Conservation (phyloP, 2,113 vertebrate species). For the Piprites chloris region DNA sequence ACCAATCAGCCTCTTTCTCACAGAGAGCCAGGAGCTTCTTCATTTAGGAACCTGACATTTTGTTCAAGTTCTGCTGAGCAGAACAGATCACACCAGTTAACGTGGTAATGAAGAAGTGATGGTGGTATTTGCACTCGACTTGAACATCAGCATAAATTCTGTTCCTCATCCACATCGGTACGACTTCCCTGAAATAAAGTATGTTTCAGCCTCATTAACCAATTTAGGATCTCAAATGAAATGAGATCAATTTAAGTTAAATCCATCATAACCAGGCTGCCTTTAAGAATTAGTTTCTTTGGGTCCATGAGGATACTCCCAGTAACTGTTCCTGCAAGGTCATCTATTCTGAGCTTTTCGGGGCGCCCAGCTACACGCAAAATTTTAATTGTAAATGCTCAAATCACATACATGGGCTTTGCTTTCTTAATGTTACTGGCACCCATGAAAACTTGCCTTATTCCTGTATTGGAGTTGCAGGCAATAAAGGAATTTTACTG, state of each 20-base stretch:
- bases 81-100: conserved; percentile 63
- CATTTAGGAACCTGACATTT: conserved; percentile 66
- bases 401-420: background rate
- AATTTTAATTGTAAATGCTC: background rate
- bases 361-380: background rate
- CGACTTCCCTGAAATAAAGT: conserved; percentile 28
- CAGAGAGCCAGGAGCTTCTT: conserved; percentile 22
- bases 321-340: background rate
- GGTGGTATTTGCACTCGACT: conserved; percentile 61
- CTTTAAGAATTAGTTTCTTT: background rate
- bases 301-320: background rate
- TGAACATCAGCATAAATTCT: conserved; percentile 46
- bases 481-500: background rate
- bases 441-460: background rate
- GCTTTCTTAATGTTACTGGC: background rate
- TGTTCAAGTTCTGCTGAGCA: conserved; percentile 43
- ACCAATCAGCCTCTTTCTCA: conserved; percentile 13
- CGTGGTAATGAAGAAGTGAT: conserved; percentile 51
- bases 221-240: conserved; percentile 22
- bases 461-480: background rate
- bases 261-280: background rate
- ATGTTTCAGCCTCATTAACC: conserved; percentile 50
- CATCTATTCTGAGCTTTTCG: background rate
- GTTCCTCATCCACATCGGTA: background rate
- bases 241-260: conserved; percentile 32